Conservation (phyloP, 2,888 invertebrate genomes). For the Pilophorus perplexus region DNA sequence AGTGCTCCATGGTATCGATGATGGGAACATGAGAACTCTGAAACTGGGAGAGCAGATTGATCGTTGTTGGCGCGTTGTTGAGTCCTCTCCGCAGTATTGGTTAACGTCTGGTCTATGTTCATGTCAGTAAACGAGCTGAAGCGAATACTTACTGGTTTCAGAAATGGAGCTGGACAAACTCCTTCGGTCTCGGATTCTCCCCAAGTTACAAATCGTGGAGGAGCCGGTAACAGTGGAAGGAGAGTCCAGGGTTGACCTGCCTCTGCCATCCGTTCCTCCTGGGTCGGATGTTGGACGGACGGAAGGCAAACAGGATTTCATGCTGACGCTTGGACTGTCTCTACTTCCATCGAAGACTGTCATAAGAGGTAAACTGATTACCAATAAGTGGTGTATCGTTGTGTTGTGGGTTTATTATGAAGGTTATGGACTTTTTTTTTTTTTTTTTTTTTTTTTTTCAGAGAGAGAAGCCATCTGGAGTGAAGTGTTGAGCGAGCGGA, state of each 20-base stretch:
- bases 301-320: constrained; percentile 39
- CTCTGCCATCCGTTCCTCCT: constrained; percentile 57
- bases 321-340: constrained; percentile 26
- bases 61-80: too few relatives aligned
- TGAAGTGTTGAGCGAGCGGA: constrained; percentile 62
- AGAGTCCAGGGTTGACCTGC: constrained; percentile 51
- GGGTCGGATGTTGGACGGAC: constrained; percentile 49
- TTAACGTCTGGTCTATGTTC: too few relatives aligned
- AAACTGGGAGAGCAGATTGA: too few relatives aligned
- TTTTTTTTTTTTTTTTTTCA: constrained; percentile 51
- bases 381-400: too few relatives aligned
- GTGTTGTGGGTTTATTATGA: too few relatives aligned
- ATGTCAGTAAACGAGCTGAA: too few relatives aligned
- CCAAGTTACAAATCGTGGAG: constrained; percentile 52
- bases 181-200: constrained; percentile 58
- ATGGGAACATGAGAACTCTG: too few relatives aligned
- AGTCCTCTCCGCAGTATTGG: too few relatives aligned
- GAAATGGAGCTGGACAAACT: constrained; percentile 59
- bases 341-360: constrained; percentile 22
- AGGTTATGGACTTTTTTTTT: too few relatives aligned
- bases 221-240: constrained; percentile 50
- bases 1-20: too few relatives aligned
- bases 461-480: constrained; percentile 65
- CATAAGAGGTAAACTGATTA: constrained; percentile 26
- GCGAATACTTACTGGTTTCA: constrained; percentile 51